Evolutionary conservation across 2,888 invertebrate genomes (phyloP), one percentile per base, ranked within the genome.

Genomic region (Bembecia ichneumoniformis): DNA sequence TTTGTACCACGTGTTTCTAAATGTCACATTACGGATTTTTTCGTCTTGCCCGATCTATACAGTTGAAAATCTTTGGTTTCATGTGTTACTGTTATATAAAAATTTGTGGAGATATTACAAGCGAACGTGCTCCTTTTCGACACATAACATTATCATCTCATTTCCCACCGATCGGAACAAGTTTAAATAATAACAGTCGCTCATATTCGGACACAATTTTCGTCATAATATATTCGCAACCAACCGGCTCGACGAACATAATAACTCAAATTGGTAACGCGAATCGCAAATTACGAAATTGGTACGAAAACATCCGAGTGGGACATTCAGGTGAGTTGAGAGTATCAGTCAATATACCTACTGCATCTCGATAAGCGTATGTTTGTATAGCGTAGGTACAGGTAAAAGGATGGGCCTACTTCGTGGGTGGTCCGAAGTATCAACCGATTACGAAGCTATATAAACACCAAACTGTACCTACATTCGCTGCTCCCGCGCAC

Each of bases 211-310:
- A 51, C 56, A 52, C 62, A 75, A 72, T 71, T 75, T 73, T 66
- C 57, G 71, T 77, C 71, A 79, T 77, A 76, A 77, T 68, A 74
- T 71, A 75, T 73, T 74, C 69, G 54, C 64, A 64, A 64, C 60
- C 63, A 69, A 73, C 68, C 68, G 66, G 58, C 60, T 64, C 63
- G 58, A 61, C 55, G 67, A 60, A 64, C 59, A 66, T 82, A 77
- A 80, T 80, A 72, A 77, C 68, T 78, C 69, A 78, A 81, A 83
- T 83, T 81, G 73, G 75, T 78, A 77, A 76, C 70, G 68, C 65
- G 78, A 74, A 74, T 72, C 71, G 74, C 75, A 81, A 83, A 84
- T 84, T 83, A 77, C 79, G 58, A 77, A 81, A 82, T 81, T 82
- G 74, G 64, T 70, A 71, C 68, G 64, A 66, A 67, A 76, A 70